Evolutionary conservation across 1,140 invertebrate genomes (phyloP), one percentile per base, ranked within the genome.

Genomic region (Harlomillsia oculata): DNA sequence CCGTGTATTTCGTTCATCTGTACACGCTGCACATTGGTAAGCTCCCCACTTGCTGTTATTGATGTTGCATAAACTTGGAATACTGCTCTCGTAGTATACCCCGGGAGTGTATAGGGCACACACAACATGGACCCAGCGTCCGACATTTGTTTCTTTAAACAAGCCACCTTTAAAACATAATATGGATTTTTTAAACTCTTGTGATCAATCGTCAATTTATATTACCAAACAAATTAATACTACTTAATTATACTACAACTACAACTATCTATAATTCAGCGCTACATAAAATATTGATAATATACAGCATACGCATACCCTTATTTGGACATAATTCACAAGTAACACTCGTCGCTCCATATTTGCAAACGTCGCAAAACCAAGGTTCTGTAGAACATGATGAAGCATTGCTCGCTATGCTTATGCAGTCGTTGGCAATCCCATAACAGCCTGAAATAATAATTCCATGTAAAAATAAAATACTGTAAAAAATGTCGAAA

Each of bases 321-420:
- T 76, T 77, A 70, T 85, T 86, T 3, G 90, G 89, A 69, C 89
- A 94, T 6, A 94, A 72, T 73, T 93, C 89, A 71, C 89, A 93
- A 16, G 77, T 78, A 1, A 92, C 90, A 72, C 87, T 83, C 25
- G 78, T 81, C 8, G 89, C 80, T 2, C 89, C 89, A 36, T 89
- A 90, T 68, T 89, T 90, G 66, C 94, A 97, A n/a, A 91, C 87
- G 74, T 97, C 93, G 75, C 93, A 97, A 72, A 97, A 97, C 94
- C 94, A 97, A 0, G 93, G 93, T 64, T 94, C 92, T 1, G 92
- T 97, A 32, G 90, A 91, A 45, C 87, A 88, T 1, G 89, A 84
- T 8, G 91, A 96, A 51, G 87, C 89, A 25, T 56, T 56, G 69
- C 87, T 91, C 2, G 86, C 86, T 55, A 91, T 81, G 75, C 90